A percentile compares a stretch with the other conserved stretches of the same genome.
Evolutionary conservation across 2,888 invertebrate genomes (phyloP).

Genomic region (Lepetodrilus schrolli): DNA sequence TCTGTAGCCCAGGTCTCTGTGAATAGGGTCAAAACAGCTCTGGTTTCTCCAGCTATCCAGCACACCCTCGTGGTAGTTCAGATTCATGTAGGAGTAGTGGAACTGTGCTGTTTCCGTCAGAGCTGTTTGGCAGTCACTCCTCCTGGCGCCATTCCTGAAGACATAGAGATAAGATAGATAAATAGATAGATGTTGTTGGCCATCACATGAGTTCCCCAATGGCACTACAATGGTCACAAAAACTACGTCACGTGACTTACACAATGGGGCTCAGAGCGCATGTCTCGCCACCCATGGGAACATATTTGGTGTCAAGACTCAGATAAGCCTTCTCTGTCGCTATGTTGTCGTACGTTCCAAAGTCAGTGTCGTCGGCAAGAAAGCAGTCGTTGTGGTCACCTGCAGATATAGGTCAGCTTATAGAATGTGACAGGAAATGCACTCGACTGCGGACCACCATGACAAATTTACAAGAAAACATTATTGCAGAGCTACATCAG

Average conservation of each 20-base stretch:
- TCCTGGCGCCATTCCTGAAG: not conserved
- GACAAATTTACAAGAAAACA: too few relatives aligned
- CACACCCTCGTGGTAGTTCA: slow-evolving; percentile 20
- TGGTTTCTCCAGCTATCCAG: slow-evolving; percentile 31
- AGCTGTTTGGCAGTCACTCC: slow-evolving; percentile 34
- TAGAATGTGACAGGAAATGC: not conserved
- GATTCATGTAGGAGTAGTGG: slow-evolving; percentile 35
- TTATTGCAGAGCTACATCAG: too few relatives aligned
- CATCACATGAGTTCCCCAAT: not conserved
- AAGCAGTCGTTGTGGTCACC: slow-evolving; percentile 40
- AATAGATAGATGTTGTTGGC: not conserved
- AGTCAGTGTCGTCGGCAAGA: slow-evolving; percentile 30
- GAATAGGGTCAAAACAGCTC: slow-evolving; percentile 31
- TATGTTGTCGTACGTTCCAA: slow-evolving; percentile 32
- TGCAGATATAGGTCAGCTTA: not conserved
- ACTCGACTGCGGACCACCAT: too few relatives aligned
- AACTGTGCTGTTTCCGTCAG: slow-evolving; percentile 31
- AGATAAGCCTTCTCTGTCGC: slow-evolving; percentile 15
- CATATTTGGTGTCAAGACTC: not conserved
- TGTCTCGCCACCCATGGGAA: slow-evolving; percentile 33
- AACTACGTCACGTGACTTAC: not conserved
- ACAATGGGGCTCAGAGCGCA: not conserved
- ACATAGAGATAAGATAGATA: not conserved
- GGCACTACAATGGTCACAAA: not conserved
- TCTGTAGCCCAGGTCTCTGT: slow-evolving; percentile 33